These are phyloP conservation scores for Bombus sibiricus DNA, from an alignment of 1,140 invertebrate genomes.

Conservation along the genomic window DNA sequence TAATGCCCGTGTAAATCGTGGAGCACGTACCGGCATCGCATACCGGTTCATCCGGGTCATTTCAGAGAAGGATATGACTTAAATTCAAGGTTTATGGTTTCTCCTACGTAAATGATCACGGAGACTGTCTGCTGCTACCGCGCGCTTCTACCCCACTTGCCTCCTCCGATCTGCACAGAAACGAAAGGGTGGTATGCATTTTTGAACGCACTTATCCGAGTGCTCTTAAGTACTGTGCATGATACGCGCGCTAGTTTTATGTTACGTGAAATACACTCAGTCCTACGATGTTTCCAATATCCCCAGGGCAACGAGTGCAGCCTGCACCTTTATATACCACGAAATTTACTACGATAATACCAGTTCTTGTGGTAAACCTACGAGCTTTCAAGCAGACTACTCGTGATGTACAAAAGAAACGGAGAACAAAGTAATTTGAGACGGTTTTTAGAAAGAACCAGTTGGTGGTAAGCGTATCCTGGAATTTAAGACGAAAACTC, in stretches of 20 bases:
- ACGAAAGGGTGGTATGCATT: conserved; percentile 59
- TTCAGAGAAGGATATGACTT: conserved; percentile 54
- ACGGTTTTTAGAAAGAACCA: background rate
- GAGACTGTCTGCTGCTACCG: conserved; percentile 24
- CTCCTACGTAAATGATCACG: conserved; percentile 58
- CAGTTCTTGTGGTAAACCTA: conserved; percentile 18
- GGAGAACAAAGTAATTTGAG: background rate
- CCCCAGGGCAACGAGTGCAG: conserved; percentile 42
- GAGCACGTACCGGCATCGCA: conserved; percentile 59
- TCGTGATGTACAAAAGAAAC: conserved; percentile 1
- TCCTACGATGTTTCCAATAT: conserved; percentile 57
- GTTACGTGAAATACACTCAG: conserved; percentile 55
- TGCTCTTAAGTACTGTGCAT: conserved; percentile 58
- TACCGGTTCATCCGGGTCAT: conserved; percentile 64
- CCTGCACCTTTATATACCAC: background rate
- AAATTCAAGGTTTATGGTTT: conserved; percentile 65
- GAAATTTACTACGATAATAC: conserved; percentile 58
- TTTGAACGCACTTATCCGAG: conserved; percentile 66
- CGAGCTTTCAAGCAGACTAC: background rate
- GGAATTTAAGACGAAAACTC: background rate
- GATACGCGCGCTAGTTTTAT: conserved; percentile 54
- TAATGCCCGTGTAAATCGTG: conserved; percentile 69
- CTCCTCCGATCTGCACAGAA: conserved; percentile 29
- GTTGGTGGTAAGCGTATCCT: background rate
- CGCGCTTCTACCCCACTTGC: background rate